These are phyloP conservation scores for Dendroctonus ponderosae DNA, from an alignment of 1,140 invertebrate genomes.

Conservation along the genomic window DNA sequence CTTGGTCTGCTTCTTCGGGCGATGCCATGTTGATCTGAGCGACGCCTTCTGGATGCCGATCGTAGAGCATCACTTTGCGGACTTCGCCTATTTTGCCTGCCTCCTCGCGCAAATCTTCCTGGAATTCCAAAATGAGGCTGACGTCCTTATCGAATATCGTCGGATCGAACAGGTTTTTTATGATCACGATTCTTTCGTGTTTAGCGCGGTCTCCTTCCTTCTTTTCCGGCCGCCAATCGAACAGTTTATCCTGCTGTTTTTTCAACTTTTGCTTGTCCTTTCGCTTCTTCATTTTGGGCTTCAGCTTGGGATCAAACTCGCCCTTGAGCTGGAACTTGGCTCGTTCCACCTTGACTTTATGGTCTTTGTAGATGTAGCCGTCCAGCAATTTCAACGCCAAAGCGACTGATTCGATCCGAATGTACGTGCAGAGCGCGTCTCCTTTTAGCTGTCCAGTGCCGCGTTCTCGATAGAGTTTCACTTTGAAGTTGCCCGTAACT, in stretches of 20 bases:
- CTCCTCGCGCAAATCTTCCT: constrained; percentile 87
- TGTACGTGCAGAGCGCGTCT: constrained; percentile 95
- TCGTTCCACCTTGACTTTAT: constrained; percentile 83
- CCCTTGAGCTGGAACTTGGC: constrained; percentile 97
- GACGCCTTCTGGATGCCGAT: constrained; percentile 92
- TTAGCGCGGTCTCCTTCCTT: constrained; percentile 78
- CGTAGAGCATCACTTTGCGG: constrained; percentile 88
- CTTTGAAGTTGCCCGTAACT: constrained; percentile 79
- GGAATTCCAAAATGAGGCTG: constrained; percentile 83
- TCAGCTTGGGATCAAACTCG: constrained; percentile 88
- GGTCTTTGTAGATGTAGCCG: constrained; percentile 76
- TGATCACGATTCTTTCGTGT: constrained; percentile 86
- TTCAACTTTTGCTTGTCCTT: constrained; percentile 89
- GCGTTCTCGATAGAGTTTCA: constrained; percentile 90
- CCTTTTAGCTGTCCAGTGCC: constrained; percentile 87
- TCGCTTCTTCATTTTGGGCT: constrained; percentile 88
- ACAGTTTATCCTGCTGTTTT: constrained; percentile 91
- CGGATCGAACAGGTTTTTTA: constrained; percentile 93
- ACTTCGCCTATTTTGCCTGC: constrained; percentile 91
- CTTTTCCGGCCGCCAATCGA: constrained; percentile 96
- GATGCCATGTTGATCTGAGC: constrained; percentile 89
- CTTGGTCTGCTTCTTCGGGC: constrained; percentile 87
- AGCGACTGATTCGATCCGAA: constrained; percentile 94
- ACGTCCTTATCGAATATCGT: constrained; percentile 89
- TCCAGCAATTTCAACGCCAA: constrained; percentile 91